Conservation (phyloP, 2,113 vertebrate species). For the Lophochroa leadbeateri region DNA sequence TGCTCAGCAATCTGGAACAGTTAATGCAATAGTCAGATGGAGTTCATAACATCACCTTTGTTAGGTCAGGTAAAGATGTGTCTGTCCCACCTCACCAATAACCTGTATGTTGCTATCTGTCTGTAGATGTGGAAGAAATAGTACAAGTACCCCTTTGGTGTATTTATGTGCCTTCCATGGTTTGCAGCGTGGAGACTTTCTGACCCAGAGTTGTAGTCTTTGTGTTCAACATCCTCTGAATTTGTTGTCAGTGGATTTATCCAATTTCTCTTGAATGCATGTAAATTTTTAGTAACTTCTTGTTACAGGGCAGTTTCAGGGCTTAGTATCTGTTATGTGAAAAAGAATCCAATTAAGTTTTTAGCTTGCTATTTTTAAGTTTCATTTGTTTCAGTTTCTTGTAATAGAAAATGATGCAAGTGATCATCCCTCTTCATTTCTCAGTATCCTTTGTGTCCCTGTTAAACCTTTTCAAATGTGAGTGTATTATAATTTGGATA, state of each 20-base stretch:
- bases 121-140: background rate
- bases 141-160: background rate
- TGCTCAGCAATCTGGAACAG: background rate
- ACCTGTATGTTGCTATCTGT: background rate
- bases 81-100: background rate
- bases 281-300: background rate
- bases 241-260: background rate
- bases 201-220: background rate
- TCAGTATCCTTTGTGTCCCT: background rate
- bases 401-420: background rate
- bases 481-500: background rate
- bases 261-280: background rate
- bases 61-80: background rate
- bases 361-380: background rate
- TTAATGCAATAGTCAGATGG: background rate
- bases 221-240: background rate
- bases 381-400: background rate
- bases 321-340: background rate
- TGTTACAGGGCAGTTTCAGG: background rate
- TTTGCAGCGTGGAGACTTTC: background rate
- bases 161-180: background rate
- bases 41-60: background rate
- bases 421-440: background rate
- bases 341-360: background rate
- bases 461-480: background rate